These are phyloP conservation scores for Holothuria scabra DNA, from an alignment of 53 echinoderm and acorn worm species.

Conservation along the genomic window DNA sequence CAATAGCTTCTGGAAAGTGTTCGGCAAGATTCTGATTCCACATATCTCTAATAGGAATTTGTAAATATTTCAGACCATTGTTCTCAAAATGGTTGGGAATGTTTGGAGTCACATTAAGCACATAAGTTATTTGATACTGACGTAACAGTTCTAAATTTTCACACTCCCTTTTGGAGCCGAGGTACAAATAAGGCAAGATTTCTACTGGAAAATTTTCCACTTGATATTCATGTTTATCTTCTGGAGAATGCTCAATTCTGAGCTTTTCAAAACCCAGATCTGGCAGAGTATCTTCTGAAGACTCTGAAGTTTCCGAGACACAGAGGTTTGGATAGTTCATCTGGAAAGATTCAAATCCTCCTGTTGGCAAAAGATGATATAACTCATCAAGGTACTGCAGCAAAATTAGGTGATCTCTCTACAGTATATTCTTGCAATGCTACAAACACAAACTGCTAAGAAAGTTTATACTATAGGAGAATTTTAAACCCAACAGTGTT, in stretches of 20 bases:
- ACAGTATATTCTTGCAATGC: too few relatives aligned
- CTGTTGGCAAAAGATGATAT: conserved; percentile 43
- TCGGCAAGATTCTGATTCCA: conserved; percentile 98
- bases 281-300: conserved; percentile 59
- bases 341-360: conserved; percentile 86
- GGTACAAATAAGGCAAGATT: conserved; percentile 91
- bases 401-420: too few relatives aligned
- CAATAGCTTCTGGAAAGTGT: conserved; percentile 95
- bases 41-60: conserved; percentile 90
- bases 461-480: too few relatives aligned
- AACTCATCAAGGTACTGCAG: neutral
- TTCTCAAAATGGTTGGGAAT: conserved; percentile 97
- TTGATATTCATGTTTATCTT: conserved; percentile 80
- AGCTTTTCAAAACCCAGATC: conserved; percentile 90
- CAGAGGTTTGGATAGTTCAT: conserved; percentile 72
- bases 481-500: too few relatives aligned
- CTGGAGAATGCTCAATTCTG: conserved; percentile 74
- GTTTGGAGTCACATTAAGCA: conserved; percentile 97
- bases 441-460: too few relatives aligned
- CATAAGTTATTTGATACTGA: conserved; percentile 76
- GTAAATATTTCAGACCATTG: conserved; percentile 89
- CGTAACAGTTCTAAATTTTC: conserved; percentile 87
- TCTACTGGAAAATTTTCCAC: conserved; percentile 96
- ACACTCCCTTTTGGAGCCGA: conserved; percentile 91
- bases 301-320: conserved; percentile 66